Conservation (phyloP, 1,140 invertebrate species). For the Drosophila ironensis region DNA sequence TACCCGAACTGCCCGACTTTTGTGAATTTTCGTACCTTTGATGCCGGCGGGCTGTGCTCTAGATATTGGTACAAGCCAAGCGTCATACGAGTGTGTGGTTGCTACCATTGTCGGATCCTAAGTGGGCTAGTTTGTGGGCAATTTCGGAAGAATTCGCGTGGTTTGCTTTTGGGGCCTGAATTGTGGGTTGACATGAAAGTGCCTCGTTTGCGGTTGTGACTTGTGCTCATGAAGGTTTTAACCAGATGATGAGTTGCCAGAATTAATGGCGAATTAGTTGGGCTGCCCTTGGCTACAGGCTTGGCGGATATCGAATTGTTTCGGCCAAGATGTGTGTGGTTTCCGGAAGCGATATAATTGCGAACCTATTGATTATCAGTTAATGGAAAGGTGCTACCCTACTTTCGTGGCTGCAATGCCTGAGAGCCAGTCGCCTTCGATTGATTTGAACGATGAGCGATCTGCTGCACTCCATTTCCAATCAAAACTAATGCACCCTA, state of each 20-base stretch:
- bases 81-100: conserved; percentile 15
- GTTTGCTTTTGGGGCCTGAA: conserved; percentile 37
- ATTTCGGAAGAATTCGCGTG: conserved; percentile 70
- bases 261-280: conserved; percentile 24
- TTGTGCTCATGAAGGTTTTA: not conserved
- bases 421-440: no score
- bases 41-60: conserved; percentile 34
- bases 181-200: conserved; percentile 65
- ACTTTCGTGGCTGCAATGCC: no score
- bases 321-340: no score
- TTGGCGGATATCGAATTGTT: no score
- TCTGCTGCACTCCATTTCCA: conserved; percentile 4
- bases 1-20: not conserved
- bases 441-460: not conserved
- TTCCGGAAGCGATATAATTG: no score
- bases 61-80: conserved; percentile 30
- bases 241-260: conserved; percentile 32
- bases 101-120: conserved; percentile 62
- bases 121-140: conserved; percentile 73
- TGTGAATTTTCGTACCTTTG: conserved; percentile 22
- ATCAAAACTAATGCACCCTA: conserved; percentile 29
- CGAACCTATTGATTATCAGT: no score
- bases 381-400: no score
- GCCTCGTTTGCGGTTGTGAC: conserved; percentile 54
- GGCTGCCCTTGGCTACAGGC: conserved; percentile 16